Evolutionary conservation across 2,797 vertebrate species (phyloP), one percentile per base, ranked within the genome.

Genomic region (Allobates femoralis): DNA sequence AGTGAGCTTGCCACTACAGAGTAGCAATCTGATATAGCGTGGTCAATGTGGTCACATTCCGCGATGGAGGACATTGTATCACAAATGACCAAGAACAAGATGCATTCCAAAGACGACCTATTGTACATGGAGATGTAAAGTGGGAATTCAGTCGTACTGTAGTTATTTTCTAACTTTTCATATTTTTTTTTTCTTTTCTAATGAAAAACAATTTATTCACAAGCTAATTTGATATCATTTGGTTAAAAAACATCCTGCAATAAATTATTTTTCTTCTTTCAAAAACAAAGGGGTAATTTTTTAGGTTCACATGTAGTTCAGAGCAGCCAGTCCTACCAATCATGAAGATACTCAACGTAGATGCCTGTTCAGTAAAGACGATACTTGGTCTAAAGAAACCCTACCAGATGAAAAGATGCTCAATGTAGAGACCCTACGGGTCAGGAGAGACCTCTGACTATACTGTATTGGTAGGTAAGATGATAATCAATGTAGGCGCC

Each of bases 1-100:
- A 89, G 34, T 92, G 80, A 90, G 75, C 73, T 88, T 93, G 84
- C 90, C 92, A 0, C 82, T 92, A 79, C 90, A 91, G 50, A 91
- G 67, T 74, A 90, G 66, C 46, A 89, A 89, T 71, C 89, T 53
- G 58, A 88, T 88, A 19, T 90, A 64, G 10, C 67, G 8, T 88
- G 87, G 87, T 58, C 79, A 41, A 60, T 5, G 2, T 1, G 62
- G 62, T 64, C 37, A 73, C 69, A n/a, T 81, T 81, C 23, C 6
- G 26, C 1, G 46, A 75, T 11, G 32, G 56, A 16, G 3, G 55
- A 56, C 76, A n/a, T n/a, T 78, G 30, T 58, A 73, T 34, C 30
- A 21, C 26, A 14, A 78, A 37, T 78, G 86, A 62, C 60, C 60
- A 69, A 21, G 21, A 88, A 81, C 75, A 28, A 83, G 76, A 84